Conservation (phyloP, 2,797 vertebrate genomes). For the Takifugu rubripes region DNA sequence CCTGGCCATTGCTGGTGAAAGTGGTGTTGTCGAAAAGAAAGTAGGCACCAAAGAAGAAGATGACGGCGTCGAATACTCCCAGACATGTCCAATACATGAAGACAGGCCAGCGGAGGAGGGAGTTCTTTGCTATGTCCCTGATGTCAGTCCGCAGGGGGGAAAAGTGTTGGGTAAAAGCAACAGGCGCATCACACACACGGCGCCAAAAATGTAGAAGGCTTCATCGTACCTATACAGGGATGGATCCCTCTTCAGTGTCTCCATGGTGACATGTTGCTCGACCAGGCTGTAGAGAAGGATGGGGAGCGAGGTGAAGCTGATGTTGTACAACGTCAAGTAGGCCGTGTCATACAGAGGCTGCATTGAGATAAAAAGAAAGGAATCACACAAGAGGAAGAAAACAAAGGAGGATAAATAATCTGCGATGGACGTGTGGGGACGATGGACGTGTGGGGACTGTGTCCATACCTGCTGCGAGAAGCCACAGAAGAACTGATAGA, state of each 20-base stretch:
- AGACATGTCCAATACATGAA: conserved; percentile 98
- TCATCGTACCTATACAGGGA: conserved; percentile 86
- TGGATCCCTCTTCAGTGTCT: conserved; percentile 88
- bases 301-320: conserved; percentile 98
- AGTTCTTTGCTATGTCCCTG: conserved; percentile 95
- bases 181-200: too few species aligned
- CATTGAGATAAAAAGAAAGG: neutral
- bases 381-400: too few species aligned
- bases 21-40: conserved; percentile 94
- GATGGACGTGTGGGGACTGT: too few species aligned
- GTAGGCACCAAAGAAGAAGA: conserved; percentile 99
- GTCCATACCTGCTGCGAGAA: conserved; percentile 95
- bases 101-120: conserved; percentile 88
- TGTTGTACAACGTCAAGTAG: conserved; percentile 97
- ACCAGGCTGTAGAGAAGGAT: conserved; percentile 95
- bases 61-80: conserved; percentile 90
- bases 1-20: conserved; percentile 91
- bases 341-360: conserved; percentile 98
- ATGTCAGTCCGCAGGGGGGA: neutral
- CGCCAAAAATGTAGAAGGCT: too few species aligned
- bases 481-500: conserved; percentile 99
- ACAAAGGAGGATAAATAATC: neutral
- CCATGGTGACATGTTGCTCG: conserved; percentile 90
- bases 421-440: too few species aligned
- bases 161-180: neutral